Evolutionary conservation across 2,888 invertebrate species (phyloP), one percentile per base, ranked within the genome.

Genomic region (Thymelicus sylvestris): DNA sequence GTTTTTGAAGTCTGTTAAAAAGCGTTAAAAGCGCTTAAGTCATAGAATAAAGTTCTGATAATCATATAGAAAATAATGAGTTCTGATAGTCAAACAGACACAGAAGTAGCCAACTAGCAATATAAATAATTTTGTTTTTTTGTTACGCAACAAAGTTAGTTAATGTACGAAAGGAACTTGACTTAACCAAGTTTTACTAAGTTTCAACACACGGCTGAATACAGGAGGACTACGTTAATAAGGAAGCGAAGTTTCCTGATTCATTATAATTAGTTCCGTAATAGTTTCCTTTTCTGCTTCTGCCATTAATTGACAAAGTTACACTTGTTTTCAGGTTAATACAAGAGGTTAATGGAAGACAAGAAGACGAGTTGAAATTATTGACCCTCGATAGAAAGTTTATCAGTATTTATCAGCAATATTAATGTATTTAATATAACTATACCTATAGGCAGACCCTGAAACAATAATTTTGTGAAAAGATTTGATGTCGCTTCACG

Each of bases 291-390:
- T 64, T 38, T 8, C 38, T 13, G 31, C 31, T 63, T 19, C 63
- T n/a, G 48, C n/a, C 31, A 63, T 48, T 63, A 63, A 63, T 63
- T 63, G 63, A 48, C 48, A 47, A 63, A 63, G 63, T 63, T 63
- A 39, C 39, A 63, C 48, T 48, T 31, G 48, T 48, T 19, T 48
- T 48, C 55, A 24, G 10, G 55, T 19, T 10, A 55, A 24, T 24
- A 8, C 2, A 0, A 24, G 10, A 19, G 10, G 10, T 15, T 10
- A 24, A 55, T 55, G 59, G 7, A 59, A 39, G 31, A 31, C 31
- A 12, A 12, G 7, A 59, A 10, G 12, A 1, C 31, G 7, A 31
- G 31, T 5, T 31, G 31, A 31, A 31, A 19, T 2, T 31, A 31
- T 5, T 31, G 31, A 31, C 1, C 0, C 19, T 19, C 19, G 19